Evolutionary conservation across 2,113 vertebrate species (phyloP).

Genomic region (Ptilorrhoa leucosticta): DNA sequence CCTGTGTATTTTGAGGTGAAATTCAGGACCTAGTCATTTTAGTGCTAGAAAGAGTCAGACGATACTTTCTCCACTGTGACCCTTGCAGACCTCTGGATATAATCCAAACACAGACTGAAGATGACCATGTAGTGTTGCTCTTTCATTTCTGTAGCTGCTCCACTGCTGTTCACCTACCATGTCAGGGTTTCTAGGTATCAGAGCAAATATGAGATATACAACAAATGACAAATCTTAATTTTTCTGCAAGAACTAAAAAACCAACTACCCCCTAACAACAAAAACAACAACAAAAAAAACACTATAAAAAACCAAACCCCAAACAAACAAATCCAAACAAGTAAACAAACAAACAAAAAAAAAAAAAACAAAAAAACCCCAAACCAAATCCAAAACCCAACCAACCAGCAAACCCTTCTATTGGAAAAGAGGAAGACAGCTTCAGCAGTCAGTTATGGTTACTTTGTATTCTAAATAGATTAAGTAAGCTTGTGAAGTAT

Average conservation of each 20-base stretch:
- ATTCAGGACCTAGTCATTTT: background rate
- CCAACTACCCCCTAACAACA: background rate
- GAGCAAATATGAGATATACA: background rate
- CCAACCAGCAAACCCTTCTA: background rate
- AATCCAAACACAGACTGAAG: background rate
- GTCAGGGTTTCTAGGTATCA: background rate
- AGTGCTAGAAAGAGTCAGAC: background rate
- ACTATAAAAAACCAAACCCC: background rate
- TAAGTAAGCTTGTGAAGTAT: background rate
- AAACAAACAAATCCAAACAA: background rate
- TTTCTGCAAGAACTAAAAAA: background rate
- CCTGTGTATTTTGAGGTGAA: background rate
- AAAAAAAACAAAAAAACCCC: background rate
- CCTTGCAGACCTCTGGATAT: background rate
- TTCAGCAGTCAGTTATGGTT: background rate
- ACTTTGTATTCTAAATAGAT: background rate
- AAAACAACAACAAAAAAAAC: background rate
- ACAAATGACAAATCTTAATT: background rate
- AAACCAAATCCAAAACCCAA: background rate
- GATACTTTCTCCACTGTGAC: background rate
- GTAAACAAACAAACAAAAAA: background rate
- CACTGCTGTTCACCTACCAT: background rate
- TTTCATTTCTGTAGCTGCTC: background rate
- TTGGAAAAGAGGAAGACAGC: background rate
- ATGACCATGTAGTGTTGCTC: background rate